phyloP scores from a whole-genome alignment of 2,797 vertebrate species.

The Emys orbicularis region DNA sequence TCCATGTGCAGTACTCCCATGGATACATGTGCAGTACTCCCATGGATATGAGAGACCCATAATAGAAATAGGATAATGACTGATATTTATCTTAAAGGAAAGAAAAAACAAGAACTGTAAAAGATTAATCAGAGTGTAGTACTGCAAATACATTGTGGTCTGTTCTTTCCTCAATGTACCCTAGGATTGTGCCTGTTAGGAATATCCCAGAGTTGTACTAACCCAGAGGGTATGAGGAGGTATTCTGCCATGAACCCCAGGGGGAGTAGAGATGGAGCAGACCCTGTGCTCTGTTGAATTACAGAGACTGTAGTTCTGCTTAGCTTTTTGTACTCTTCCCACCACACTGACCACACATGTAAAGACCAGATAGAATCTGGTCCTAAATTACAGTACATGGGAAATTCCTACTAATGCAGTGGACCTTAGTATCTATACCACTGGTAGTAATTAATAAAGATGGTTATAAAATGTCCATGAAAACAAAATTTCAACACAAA shows the following conservation, averaged over 20 bases:
- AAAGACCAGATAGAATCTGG: not conserved
- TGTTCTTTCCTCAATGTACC: not conserved
- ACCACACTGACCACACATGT: not conserved
- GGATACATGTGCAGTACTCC: not conserved
- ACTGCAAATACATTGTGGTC: not conserved
- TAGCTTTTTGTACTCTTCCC: not conserved
- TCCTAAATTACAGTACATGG: not conserved
- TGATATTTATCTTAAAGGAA: not conserved
- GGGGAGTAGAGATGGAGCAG: not conserved
- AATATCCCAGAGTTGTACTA: not conserved
- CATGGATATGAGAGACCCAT: not conserved
- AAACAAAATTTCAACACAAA: not conserved
- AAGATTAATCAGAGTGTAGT: not conserved
- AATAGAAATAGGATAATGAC: not conserved
- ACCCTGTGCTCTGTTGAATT: constrained; percentile 5
- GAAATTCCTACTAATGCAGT: not conserved
- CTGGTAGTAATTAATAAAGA: not conserved
- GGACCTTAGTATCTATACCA: not conserved
- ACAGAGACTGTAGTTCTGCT: not conserved
- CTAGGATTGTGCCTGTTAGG: not conserved
- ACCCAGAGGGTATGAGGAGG: not conserved
- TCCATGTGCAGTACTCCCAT: not conserved
- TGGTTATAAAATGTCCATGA: not conserved
- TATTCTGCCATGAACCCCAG: not conserved
- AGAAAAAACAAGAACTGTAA: not conserved